Evolutionary conservation across 2,797 vertebrate species (phyloP).

Genomic region (Crocodylus rhombifer): DNA sequence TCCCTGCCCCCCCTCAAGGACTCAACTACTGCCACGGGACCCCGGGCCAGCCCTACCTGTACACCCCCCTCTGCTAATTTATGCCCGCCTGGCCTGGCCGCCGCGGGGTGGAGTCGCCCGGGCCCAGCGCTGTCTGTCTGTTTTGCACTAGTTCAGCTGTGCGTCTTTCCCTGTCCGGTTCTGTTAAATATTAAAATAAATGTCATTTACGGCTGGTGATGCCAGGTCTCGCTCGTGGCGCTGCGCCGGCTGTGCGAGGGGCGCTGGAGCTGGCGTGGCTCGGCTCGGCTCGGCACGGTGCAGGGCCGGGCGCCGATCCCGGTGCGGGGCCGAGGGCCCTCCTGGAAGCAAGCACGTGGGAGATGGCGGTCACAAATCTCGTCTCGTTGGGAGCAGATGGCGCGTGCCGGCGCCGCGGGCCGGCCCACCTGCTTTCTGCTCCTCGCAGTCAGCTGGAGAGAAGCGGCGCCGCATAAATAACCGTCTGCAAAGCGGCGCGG

Average conservation of each 20-base stretch:
- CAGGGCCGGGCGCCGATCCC: background rate
- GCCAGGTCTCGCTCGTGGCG: conserved; percentile 7
- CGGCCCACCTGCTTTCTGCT: conserved; percentile 73
- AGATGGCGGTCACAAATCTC: conserved; percentile 74
- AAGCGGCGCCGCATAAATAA: conserved; percentile 62
- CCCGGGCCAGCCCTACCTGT: background rate
- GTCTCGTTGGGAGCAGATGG: conserved; percentile 81
- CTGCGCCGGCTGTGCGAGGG: conserved; percentile 3
- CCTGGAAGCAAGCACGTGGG: background rate
- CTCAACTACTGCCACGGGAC: background rate
- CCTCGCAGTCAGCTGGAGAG: conserved; percentile 65
- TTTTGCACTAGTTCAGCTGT: conserved; percentile 79
- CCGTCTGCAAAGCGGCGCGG: background rate
- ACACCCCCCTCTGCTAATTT: background rate
- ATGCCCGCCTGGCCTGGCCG: background rate
- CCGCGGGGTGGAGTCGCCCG: background rate
- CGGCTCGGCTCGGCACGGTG: background rate
- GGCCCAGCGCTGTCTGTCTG: background rate
- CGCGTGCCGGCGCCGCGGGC: conserved; percentile 67
- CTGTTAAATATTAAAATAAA: conserved; percentile 80
- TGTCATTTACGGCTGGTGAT: conserved; percentile 65
- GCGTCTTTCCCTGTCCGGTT: conserved; percentile 42
- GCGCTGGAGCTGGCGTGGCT: background rate
- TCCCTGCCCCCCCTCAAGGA: background rate
- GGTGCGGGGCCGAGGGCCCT: background rate